Base-by-base conservation (phyloP, 2,113 vertebrate species). In the Clarias macrocephalus region DNA sequence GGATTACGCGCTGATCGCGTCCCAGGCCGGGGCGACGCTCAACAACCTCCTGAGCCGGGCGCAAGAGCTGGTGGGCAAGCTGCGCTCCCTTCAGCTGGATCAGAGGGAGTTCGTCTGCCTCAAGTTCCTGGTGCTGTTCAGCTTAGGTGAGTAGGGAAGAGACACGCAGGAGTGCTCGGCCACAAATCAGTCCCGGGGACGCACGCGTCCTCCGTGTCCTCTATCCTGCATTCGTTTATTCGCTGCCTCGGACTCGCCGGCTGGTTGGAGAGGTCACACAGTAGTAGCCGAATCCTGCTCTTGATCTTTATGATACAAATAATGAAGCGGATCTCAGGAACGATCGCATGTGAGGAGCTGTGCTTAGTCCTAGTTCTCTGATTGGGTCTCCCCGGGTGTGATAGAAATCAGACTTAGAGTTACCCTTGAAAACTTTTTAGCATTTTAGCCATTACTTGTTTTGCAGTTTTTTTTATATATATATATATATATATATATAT, bases 91-190 rank as follows among this genome's bases (percentile, higher is more conserved):
- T 15, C 98, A 99, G 95, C 95, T 99, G 62, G 98, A 99, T 92
- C 97, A 98, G 88, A 96, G 98, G 91, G 98, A 99, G 92, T 99
- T 99, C 23, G 98, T 99, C 89, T 99, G 98, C 94, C 96, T 99
- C 92, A 99, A 99, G 95, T 99, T 99, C 94, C 93, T 99, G 93
- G 98, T 99, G 92, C 97, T 99, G 76, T 99, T 99, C 93, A 99
- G 98, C 93, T 94, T 98, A 92, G 98, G 98, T 99, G 94, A 95
- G 98, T 93, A 23, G 68, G 72, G 18, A 81, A 60, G 42, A 54
- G n/a, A 19, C 0, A 54, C 82, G 70, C 75, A 83, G 83, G 83
- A 77, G 80, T 28, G 75, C 84, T 37, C 21, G 13, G 66, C 80
- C 48, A 33, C 84, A 89, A 88, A 87, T 77, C 87, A 48, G 85